Percentiles rank a stretch among this genome's conserved stretches.
phyloP scores from a whole-genome alignment of 2,797 vertebrate genomes.

The Morus bassanus region DNA sequence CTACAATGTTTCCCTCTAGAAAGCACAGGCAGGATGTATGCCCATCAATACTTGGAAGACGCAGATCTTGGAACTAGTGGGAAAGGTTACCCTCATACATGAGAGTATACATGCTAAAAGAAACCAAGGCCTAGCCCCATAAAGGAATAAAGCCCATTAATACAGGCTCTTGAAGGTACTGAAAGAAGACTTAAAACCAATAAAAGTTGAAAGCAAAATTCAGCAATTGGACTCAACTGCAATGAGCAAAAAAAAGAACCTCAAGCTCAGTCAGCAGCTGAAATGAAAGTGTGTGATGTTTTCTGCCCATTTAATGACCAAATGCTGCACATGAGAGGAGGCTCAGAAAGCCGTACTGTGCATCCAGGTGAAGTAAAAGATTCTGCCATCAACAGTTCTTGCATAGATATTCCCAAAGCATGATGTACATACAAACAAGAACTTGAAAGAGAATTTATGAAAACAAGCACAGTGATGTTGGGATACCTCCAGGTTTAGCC shows the following conservation, averaged over 20 bases:
- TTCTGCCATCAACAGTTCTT: not conserved
- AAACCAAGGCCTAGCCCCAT: not conserved
- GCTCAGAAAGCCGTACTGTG: not conserved
- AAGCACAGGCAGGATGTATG: rapidly evolving
- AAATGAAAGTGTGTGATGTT: not conserved
- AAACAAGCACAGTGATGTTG: not conserved
- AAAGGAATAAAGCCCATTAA: not conserved
- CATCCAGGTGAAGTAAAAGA: not conserved
- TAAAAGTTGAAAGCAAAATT: not conserved
- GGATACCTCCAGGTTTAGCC: not conserved
- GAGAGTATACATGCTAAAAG: too few species aligned
- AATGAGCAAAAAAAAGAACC: too few species aligned
- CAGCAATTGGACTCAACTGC: not conserved
- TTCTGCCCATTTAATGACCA: not conserved
- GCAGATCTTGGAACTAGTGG: not conserved
- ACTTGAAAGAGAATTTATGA: not conserved
- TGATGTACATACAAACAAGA: not conserved
- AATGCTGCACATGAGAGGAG: not conserved
- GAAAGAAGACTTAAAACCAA: not conserved
- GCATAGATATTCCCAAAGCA: not conserved
- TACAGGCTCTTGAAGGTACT: not conserved
- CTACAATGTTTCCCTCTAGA: not conserved
- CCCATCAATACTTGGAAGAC: not conserved
- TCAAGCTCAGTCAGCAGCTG: not conserved
- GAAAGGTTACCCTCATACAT: rapidly evolving